Conservation (phyloP, 1,140 invertebrate species). For the Megathymus violae region DNA sequence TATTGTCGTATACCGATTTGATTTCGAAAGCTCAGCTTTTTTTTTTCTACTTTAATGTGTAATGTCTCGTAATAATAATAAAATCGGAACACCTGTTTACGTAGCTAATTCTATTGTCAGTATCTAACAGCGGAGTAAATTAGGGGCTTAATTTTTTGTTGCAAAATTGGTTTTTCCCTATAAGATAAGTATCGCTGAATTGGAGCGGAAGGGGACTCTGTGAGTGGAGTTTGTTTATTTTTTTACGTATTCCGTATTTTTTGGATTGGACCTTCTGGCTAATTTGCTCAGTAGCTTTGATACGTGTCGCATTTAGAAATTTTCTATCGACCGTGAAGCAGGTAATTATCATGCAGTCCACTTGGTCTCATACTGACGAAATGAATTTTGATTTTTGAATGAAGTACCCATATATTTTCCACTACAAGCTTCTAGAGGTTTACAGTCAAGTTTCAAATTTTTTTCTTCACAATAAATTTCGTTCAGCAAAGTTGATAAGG, state of each 20-base stretch:
- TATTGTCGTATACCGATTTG: slow-evolving; percentile 82
- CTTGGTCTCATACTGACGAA: too few relatives aligned
- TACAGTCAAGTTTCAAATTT: too few relatives aligned
- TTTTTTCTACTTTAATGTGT: slow-evolving; percentile 70
- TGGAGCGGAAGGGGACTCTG: slow-evolving; percentile 14
- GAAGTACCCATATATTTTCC: too few relatives aligned
- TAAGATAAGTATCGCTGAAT: slow-evolving; percentile 7
- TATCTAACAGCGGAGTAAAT: slow-evolving; percentile 61
- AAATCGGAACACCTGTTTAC: slow-evolving; percentile 77
- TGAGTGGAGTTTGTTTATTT: slow-evolving; percentile 20
- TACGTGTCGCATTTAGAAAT: too few relatives aligned
- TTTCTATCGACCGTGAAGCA: too few relatives aligned
- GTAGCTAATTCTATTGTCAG: slow-evolving; percentile 70
- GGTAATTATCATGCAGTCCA: too few relatives aligned
- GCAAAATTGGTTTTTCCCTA: slow-evolving; percentile 55
- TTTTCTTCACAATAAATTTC: too few relatives aligned
- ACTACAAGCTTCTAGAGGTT: too few relatives aligned
- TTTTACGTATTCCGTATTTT: slow-evolving; percentile 17
- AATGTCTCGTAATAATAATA: slow-evolving; percentile 80
- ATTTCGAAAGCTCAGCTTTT: slow-evolving; percentile 73
- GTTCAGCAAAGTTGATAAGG: too few relatives aligned
- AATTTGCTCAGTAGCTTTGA: too few relatives aligned
- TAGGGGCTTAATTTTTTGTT: slow-evolving; percentile 45
- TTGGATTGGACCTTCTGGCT: too few relatives aligned
- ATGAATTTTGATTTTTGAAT: too few relatives aligned